Conservation (phyloP, 2,797 vertebrate species). For the Allobates femoralis region DNA sequence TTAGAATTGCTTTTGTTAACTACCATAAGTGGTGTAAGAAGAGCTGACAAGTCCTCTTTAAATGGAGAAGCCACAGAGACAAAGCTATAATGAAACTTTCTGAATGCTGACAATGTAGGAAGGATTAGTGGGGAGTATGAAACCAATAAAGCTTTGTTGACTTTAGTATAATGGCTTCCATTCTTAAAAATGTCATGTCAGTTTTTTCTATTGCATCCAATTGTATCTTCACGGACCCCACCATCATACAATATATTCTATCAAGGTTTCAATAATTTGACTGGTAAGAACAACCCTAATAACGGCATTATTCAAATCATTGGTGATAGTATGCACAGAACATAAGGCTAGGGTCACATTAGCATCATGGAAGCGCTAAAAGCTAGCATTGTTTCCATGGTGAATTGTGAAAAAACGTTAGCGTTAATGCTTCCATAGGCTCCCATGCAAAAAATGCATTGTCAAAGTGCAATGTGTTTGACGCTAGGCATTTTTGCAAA, state of each 20-base stretch:
- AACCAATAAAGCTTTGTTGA: neutral
- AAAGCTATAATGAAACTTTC: neutral
- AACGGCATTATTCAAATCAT: too few relatives aligned
- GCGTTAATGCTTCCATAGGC: too few relatives aligned
- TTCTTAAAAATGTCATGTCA: neutral
- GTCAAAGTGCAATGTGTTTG: too few relatives aligned
- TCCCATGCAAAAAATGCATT: too few relatives aligned
- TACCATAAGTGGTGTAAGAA: neutral
- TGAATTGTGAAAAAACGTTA: too few relatives aligned
- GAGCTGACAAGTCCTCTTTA: neutral
- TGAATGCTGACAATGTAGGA: neutral
- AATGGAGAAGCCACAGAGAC: too few relatives aligned
- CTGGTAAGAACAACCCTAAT: neutral
- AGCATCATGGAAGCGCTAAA: too few relatives aligned
- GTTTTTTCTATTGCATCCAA: neutral
- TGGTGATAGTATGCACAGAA: too few relatives aligned
- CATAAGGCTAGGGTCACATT: too few relatives aligned
- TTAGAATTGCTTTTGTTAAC: too few relatives aligned
- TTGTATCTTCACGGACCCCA: neutral
- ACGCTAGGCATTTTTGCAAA: too few relatives aligned
- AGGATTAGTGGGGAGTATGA: neutral
- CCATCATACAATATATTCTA: neutral
- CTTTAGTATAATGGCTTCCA: neutral
- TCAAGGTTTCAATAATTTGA: neutral
- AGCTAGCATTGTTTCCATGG: too few relatives aligned